A percentile compares a stretch with the other conserved stretches of the same genome.
Evolutionary conservation across 2,797 vertebrate genomes (phyloP).

Genomic region (Rachycentron canadum): DNA sequence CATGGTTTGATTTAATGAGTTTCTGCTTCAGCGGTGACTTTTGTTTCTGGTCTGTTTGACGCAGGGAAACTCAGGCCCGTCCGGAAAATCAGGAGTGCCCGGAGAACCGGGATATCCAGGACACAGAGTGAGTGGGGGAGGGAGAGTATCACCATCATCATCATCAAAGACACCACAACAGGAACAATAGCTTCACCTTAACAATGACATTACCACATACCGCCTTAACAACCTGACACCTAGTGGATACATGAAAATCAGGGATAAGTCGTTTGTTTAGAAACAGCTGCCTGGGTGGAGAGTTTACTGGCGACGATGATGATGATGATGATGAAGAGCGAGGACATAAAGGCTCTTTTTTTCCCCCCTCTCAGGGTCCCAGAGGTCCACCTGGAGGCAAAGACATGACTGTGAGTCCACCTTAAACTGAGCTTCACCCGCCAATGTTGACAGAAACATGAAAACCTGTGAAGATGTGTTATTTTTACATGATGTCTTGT

Average conservation of each 20-base stretch:
- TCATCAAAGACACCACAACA: background rate
- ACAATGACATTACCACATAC: too few relatives aligned
- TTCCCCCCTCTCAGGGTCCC: constrained; percentile 78
- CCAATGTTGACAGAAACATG: background rate
- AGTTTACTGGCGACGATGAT: background rate
- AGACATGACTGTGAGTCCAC: constrained; percentile 83
- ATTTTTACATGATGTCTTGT: background rate
- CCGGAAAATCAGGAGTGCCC: constrained; percentile 62
- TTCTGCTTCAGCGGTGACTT: background rate
- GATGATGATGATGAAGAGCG: background rate
- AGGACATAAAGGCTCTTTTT: background rate
- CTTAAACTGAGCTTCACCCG: background rate
- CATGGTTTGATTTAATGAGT: background rate
- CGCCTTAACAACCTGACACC: too few relatives aligned
- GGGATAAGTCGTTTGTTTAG: too few relatives aligned
- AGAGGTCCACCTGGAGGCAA: constrained; percentile 82
- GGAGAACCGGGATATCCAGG: constrained; percentile 76
- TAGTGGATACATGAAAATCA: too few relatives aligned
- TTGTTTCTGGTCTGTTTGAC: constrained; percentile 7
- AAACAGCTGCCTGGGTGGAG: background rate
- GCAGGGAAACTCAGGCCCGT: constrained; percentile 79
- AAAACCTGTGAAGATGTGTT: background rate
- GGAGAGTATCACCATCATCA: background rate
- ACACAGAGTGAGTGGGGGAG: constrained; percentile 71
- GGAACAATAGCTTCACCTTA: background rate